Percentiles rank a stretch among this genome's conserved stretches.
Evolutionary conservation across 1,140 invertebrate genomes (phyloP).

Genomic region (Akabosia matsudoensis): DNA sequence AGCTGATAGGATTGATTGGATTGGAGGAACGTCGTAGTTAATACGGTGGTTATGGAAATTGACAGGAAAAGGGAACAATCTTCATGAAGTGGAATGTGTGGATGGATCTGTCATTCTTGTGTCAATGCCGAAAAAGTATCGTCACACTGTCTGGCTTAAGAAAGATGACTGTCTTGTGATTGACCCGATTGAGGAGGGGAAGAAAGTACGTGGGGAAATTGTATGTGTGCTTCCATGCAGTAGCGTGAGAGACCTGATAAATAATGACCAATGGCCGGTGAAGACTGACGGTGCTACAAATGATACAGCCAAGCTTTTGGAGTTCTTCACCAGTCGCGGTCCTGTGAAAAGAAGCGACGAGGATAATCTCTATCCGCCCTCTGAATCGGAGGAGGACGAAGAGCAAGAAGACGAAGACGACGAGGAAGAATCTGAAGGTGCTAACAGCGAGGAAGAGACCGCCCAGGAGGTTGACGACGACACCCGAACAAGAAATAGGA

Average conservation of each 20-base stretch:
- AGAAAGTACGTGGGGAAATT: constrained; percentile 45
- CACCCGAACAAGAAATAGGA: neutral
- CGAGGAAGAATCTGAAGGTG: neutral
- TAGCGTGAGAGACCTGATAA: constrained; percentile 32
- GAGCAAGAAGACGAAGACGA: neutral
- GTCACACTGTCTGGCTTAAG: constrained; percentile 41
- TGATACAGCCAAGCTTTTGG: neutral
- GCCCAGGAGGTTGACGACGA: neutral
- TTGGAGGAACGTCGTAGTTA: too few species aligned
- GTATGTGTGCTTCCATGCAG: constrained; percentile 31
- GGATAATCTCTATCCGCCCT: neutral
- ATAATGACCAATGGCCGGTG: constrained; percentile 27
- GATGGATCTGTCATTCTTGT: constrained; percentile 36
- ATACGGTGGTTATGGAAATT: too few species aligned
- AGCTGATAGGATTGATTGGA: too few species aligned
- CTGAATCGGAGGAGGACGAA: neutral
- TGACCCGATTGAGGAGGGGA: constrained; percentile 41
- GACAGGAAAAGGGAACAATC: constrained; percentile 40
- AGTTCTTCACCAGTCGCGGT: neutral
- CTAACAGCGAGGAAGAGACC: neutral
- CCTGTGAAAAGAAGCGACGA: too few species aligned
- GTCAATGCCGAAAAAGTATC: constrained; percentile 43
- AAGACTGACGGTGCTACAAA: neutral
- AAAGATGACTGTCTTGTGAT: constrained; percentile 40
- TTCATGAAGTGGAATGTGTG: constrained; percentile 37